Evolutionary conservation across 2,888 invertebrate genomes (phyloP).

Genomic region (Anticlea derivata): DNA sequence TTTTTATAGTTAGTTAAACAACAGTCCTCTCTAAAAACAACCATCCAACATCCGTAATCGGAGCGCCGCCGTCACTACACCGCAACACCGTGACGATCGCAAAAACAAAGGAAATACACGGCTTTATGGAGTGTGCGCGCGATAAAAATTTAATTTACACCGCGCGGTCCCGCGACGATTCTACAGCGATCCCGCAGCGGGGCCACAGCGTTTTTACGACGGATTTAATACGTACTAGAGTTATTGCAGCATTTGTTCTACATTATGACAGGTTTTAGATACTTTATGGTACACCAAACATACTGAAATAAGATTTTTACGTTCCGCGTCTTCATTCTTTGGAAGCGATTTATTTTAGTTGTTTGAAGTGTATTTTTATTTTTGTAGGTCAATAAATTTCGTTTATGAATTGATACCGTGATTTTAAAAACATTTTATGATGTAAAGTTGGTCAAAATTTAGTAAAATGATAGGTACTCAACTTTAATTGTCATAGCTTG

Average conservation of each 20-base stretch:
- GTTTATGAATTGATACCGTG: no score
- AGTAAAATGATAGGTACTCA: no score
- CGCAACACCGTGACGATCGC: constrained; percentile 11
- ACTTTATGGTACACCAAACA: constrained; percentile 8
- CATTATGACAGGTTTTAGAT: constrained; percentile 16
- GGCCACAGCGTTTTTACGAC: constrained; percentile 16
- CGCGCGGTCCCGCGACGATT: constrained; percentile 8
- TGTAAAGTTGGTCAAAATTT: no score
- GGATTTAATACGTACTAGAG: constrained; percentile 11
- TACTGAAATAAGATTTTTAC: no score
- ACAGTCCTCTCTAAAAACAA: constrained; percentile 1
- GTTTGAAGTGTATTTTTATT: not conserved
- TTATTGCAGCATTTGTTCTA: constrained; percentile 17
- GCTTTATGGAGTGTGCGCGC: constrained; percentile 20
- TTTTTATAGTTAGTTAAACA: not conserved
- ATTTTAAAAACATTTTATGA: no score
- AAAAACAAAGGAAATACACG: constrained; percentile 16
- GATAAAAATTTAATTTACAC: constrained; percentile 24
- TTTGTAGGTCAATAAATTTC: no score
- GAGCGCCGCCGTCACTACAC: not conserved
- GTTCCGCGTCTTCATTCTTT: no score
- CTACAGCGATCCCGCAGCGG: constrained; percentile 3
- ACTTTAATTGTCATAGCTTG: no score
- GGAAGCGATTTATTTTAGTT: no score
- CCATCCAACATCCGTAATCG: constrained; percentile 4